These are phyloP conservation scores for Euplagia quadripunctaria DNA, from an alignment of 2,888 invertebrate species.

Conservation along the genomic window DNA sequence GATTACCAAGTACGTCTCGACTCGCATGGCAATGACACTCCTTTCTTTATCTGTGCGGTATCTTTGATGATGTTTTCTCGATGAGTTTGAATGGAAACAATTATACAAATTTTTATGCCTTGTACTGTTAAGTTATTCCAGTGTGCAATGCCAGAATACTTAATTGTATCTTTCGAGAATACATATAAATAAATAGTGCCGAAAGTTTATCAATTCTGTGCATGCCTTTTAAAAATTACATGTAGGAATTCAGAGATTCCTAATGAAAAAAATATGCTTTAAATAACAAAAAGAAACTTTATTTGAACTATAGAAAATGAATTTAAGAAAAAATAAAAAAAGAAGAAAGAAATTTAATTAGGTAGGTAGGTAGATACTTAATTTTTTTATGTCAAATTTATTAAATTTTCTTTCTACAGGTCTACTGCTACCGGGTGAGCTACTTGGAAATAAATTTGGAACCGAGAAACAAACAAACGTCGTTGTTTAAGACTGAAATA, in stretches of 20 bases:
- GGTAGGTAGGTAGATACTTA: not conserved
- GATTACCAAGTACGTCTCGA: slow-evolving; percentile 53
- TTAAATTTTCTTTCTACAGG: not conserved
- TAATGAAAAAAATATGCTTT: not conserved
- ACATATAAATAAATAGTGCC: not conserved
- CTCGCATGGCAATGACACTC: slow-evolving; percentile 45
- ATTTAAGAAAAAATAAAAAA: too few species aligned
- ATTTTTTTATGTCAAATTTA: not conserved
- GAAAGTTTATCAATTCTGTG: not conserved
- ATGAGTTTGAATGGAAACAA: slow-evolving; percentile 31
- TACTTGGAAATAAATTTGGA: not conserved
- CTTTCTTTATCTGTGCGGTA: slow-evolving; percentile 50
- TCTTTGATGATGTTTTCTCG: slow-evolving; percentile 31
- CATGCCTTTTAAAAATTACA: not conserved
- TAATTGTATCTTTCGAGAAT: not conserved
- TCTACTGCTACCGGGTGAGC: not conserved
- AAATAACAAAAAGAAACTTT: not conserved
- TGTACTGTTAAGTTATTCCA: slow-evolving; percentile 7
- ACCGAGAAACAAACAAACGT: not conserved
- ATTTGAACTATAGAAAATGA: too few species aligned
- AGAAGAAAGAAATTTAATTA: too few species aligned
- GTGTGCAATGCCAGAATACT: not conserved
- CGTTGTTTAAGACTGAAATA: too few species aligned
- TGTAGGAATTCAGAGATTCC: not conserved
- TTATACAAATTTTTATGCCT: slow-evolving; percentile 9